Evolutionary conservation across 2,113 vertebrate species (phyloP).

Genomic region (Oceanites oceanicus): DNA sequence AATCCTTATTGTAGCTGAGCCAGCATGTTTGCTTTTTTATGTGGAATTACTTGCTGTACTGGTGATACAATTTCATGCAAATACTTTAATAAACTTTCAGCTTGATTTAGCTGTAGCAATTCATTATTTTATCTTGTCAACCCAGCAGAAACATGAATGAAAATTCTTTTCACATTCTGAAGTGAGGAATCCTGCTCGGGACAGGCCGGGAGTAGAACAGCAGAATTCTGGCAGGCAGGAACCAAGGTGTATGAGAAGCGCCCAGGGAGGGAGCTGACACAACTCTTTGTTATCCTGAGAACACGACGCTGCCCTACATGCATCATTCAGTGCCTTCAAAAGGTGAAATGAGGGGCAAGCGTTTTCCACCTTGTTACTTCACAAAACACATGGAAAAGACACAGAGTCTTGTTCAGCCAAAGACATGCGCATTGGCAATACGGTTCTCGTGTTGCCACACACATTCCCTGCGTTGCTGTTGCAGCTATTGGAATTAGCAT

Average conservation of each 20-base stretch:
- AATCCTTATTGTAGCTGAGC: neutral
- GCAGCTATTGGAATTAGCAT: neutral
- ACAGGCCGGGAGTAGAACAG: neutral
- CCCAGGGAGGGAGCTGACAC: neutral
- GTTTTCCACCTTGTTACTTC: neutral
- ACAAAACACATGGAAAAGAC: neutral
- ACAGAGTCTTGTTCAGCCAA: neutral
- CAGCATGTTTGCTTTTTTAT: neutral
- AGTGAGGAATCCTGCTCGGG: neutral
- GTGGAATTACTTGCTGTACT: neutral
- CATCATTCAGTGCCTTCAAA: neutral
- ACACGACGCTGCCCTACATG: neutral
- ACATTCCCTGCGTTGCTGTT: neutral
- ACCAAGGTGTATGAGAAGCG: fast-evolving
- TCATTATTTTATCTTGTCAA: neutral
- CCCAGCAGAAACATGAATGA: neutral
- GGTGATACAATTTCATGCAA: neutral
- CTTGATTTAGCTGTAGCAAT: neutral
- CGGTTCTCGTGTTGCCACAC: fast-evolving
- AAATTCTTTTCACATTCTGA: neutral
- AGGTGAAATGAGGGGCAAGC: neutral
- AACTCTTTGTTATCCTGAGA: neutral
- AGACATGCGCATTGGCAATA: neutral
- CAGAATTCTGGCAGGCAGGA: neutral
- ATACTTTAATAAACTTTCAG: neutral